Conservation (phyloP, 2,797 vertebrate species). For the Brotula barbata region DNA sequence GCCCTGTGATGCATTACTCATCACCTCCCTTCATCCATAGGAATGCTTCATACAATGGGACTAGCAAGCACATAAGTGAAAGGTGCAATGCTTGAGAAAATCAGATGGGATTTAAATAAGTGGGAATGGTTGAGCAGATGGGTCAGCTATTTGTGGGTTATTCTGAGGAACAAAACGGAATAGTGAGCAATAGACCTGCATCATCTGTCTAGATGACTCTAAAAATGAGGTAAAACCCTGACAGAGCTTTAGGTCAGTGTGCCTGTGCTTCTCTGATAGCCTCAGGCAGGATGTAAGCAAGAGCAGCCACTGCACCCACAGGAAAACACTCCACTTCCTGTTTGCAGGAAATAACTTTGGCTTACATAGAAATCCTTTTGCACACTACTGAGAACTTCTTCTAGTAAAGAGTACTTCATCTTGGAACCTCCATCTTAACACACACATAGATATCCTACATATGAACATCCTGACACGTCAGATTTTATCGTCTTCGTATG, state of each 20-base stretch:
- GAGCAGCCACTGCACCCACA: slow-evolving; percentile 71
- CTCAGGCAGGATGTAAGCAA: slow-evolving; percentile 74
- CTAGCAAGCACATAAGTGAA: slow-evolving; percentile 30
- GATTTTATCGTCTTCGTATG: too few relatives aligned
- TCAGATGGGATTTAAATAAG: slow-evolving; percentile 10
- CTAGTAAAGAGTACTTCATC: slow-evolving; percentile 27
- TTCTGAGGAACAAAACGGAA: slow-evolving; percentile 19
- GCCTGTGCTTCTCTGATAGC: slow-evolving; percentile 70
- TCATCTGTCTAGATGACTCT: slow-evolving; percentile 29
- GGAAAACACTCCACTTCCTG: slow-evolving; percentile 80
- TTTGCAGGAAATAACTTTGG: slow-evolving; percentile 71
- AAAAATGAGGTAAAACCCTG: slow-evolving; percentile 50
- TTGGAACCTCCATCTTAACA: slow-evolving; percentile 9
- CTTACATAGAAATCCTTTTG: slow-evolving; percentile 59
- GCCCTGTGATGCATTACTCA: slow-evolving; percentile 42
- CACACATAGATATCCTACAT: too few relatives aligned
- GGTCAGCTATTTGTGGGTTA: slow-evolving; percentile 19
- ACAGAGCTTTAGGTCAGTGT: slow-evolving; percentile 64
- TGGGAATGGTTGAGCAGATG: slow-evolving; percentile 21
- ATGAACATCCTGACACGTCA: too few relatives aligned
- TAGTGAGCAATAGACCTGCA: slow-evolving; percentile 4
- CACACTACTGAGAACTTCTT: slow-evolving; percentile 52
- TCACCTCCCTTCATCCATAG: slow-evolving; percentile 40
- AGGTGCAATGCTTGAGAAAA: slow-evolving; percentile 23
- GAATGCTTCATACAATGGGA: slow-evolving; percentile 53